Evolutionary conservation across 2,797 vertebrate genomes (phyloP).

Genomic region (Cottoperca gobio): DNA sequence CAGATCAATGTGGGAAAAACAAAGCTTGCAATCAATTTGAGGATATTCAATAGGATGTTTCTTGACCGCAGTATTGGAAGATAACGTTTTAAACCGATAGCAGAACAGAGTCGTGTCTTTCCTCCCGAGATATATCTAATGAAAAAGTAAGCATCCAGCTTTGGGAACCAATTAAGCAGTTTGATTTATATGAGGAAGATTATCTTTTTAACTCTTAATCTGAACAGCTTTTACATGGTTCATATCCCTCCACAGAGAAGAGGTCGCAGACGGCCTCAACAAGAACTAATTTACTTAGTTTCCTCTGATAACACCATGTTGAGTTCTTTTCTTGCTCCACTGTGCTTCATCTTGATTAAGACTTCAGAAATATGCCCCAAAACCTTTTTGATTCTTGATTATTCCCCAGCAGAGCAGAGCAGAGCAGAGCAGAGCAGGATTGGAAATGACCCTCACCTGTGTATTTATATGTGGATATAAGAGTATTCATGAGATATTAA

Average conservation of each 20-base stretch:
- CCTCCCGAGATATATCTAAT: constrained; percentile 29
- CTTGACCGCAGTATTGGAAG: neutral
- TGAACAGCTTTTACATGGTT: constrained; percentile 41
- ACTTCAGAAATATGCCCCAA: constrained; percentile 25
- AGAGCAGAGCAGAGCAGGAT: constrained; percentile 28
- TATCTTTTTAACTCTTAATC: constrained; percentile 60
- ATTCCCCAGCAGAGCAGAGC: constrained; percentile 38
- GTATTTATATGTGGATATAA: constrained; percentile 21
- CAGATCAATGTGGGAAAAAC: neutral
- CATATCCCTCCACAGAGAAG: constrained; percentile 44
- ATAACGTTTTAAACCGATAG: constrained; percentile 10
- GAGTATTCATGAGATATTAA: constrained; percentile 28
- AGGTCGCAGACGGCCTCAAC: constrained; percentile 38
- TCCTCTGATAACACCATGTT: constrained; percentile 41
- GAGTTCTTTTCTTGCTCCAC: constrained; percentile 21
- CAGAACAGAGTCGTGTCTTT: neutral
- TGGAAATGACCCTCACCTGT: constrained; percentile 40
- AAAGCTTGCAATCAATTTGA: neutral
- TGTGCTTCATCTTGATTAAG: constrained; percentile 34
- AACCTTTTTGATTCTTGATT: constrained; percentile 18
- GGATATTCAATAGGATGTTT: neutral
- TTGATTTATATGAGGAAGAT: constrained; percentile 51
- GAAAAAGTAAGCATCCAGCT: constrained; percentile 12
- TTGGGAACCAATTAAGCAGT: constrained; percentile 55
- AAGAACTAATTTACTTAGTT: constrained; percentile 55